Conservation (phyloP, 2,888 invertebrate genomes). For the Ennomos fuscantarius region DNA sequence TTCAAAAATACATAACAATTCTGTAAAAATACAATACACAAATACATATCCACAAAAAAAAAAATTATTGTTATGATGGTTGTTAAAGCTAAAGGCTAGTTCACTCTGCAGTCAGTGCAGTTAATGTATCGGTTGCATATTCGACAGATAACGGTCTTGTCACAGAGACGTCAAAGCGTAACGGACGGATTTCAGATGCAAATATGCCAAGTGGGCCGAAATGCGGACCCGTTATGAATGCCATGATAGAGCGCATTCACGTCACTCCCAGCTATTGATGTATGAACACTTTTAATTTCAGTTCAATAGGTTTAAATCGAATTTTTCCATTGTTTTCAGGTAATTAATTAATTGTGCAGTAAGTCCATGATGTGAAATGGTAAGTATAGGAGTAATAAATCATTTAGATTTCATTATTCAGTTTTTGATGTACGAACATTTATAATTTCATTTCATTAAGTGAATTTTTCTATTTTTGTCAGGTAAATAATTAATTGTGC, state of each 20-base stretch:
- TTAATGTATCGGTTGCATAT: conserved; percentile 20
- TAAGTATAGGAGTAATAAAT: no score
- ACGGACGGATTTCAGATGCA: conserved; percentile 20
- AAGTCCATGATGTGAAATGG: no score
- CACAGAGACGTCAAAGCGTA: conserved; percentile 26
- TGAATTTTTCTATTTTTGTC: no score
- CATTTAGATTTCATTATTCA: no score
- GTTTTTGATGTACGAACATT: no score
- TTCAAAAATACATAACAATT: no score
- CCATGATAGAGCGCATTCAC: conserved; percentile 14
- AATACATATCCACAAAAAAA: no score
- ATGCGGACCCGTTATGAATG: conserved; percentile 7
- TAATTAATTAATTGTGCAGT: background rate
- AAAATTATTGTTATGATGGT: no score
- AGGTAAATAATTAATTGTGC: no score
- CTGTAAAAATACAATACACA: no score
- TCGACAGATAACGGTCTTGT: conserved; percentile 18
- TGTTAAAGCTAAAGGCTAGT: no score
- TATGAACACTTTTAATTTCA: conserved; percentile 12
- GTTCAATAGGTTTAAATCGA: background rate
- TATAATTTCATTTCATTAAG: no score
- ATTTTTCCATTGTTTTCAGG: background rate
- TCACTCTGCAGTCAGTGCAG: background rate
- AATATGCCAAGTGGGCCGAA: conserved; percentile 24
- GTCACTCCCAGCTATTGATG: conserved; percentile 13